A percentile compares a stretch with the other conserved stretches of the same genome.
These are phyloP conservation scores for Mycalesis mineus DNA, from an alignment of 2,888 invertebrate genomes.

Conservation along the genomic window DNA sequence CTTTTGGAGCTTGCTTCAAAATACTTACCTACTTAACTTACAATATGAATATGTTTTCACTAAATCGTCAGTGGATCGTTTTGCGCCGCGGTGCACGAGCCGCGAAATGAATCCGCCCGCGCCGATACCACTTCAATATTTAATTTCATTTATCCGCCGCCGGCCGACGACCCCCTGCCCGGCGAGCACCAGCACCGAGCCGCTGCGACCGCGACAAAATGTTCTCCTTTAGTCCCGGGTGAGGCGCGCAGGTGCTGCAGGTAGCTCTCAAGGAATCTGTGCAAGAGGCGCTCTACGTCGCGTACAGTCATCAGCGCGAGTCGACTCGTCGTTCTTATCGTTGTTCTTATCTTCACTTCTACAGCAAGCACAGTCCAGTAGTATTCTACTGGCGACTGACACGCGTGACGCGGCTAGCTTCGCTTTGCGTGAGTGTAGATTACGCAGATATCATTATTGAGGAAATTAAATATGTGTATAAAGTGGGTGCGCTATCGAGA, in stretches of 20 bases:
- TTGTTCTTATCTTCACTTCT: too few relatives aligned
- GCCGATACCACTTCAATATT: not conserved
- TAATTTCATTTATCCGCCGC: not conserved
- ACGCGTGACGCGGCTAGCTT: too few relatives aligned
- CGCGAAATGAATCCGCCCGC: not conserved
- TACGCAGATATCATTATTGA: constrained; percentile 1
- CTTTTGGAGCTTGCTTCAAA: too few relatives aligned
- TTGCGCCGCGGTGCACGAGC: not conserved
- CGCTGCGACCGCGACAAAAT: not conserved
- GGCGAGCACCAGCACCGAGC: not conserved
- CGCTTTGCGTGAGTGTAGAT: not conserved
- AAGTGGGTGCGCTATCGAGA: constrained; percentile 20
- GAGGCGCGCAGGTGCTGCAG: not conserved
- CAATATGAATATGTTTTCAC: not conserved
- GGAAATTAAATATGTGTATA: constrained; percentile 17
- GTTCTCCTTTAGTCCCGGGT: not conserved
- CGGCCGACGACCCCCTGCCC: too few relatives aligned
- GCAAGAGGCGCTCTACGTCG: too few relatives aligned
- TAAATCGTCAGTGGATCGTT: not conserved
- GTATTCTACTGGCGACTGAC: too few relatives aligned
- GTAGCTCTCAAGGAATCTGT: too few relatives aligned
- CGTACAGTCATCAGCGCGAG: too few relatives aligned
- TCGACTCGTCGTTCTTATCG: too few relatives aligned
- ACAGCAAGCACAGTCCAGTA: too few relatives aligned
- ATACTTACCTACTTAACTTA: too few relatives aligned